phyloP scores from a whole-genome alignment of 2,888 invertebrate species.

The Drosophila conformis region DNA sequence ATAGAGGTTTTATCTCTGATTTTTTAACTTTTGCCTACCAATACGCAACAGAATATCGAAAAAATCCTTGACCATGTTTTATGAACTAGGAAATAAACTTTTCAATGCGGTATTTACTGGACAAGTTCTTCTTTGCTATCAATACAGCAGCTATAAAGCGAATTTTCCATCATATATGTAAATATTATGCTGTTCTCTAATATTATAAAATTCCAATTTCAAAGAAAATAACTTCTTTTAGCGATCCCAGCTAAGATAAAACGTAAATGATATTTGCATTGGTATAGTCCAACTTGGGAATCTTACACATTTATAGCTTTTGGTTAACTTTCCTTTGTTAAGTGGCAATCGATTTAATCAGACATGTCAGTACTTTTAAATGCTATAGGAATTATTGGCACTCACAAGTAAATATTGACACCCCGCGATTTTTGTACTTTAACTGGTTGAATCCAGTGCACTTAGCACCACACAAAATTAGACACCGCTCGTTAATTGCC shows the following conservation, averaged over 20 bases:
- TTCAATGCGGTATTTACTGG: background rate
- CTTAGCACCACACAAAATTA: conserved; percentile 64
- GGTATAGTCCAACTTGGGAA: background rate
- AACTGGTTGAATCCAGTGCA: conserved; percentile 78
- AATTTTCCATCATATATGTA: background rate
- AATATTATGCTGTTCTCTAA: background rate
- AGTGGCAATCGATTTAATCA: conserved; percentile 38
- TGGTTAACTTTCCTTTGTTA: conserved; percentile 56
- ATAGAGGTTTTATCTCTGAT: too few species aligned
- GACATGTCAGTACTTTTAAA: conserved; percentile 19
- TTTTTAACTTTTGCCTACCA: background rate
- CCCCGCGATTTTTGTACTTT: conserved; percentile 51
- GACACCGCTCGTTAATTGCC: conserved; percentile 46
- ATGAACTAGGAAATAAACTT: background rate
- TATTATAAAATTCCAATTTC: background rate
- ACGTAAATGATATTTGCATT: conserved; percentile 13
- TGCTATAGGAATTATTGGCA: conserved; percentile 40
- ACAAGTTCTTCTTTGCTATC: background rate
- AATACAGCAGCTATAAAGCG: background rate
- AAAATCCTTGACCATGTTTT: background rate
- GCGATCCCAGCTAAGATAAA: background rate
- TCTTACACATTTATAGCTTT: background rate
- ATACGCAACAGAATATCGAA: background rate
- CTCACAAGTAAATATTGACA: conserved; percentile 34
- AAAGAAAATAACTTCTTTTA: too few species aligned